Conservation (phyloP, 2,797 vertebrate genomes). For the Sylvia borin region DNA sequence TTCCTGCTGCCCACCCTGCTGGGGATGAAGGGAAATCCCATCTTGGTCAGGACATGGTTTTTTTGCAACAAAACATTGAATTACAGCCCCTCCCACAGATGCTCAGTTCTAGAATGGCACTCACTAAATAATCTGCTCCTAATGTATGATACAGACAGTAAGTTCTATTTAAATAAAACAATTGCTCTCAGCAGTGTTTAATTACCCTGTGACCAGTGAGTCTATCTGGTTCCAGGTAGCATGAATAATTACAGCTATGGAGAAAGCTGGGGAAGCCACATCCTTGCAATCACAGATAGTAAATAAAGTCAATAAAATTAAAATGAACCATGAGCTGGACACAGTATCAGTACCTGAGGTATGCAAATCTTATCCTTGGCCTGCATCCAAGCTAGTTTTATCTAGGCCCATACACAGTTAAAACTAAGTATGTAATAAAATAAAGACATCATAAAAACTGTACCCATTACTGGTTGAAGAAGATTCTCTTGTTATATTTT, state of each 20-base stretch:
- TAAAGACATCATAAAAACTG: background rate
- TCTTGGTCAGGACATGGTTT: background rate
- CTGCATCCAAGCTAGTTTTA: background rate
- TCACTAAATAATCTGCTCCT: background rate
- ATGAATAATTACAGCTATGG: background rate
- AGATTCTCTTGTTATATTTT: background rate
- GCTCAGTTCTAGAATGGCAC: background rate
- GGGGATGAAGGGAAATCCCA: background rate
- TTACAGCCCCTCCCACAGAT: background rate
- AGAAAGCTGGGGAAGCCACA: background rate
- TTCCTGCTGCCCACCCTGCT: background rate
- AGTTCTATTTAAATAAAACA: background rate
- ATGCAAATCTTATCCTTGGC: background rate
- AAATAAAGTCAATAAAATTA: conserved; percentile 18
- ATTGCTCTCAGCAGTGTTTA: conserved; percentile 14
- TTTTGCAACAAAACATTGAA: background rate
- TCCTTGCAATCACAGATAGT: background rate
- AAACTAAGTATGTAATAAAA: background rate
- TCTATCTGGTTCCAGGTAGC: background rate
- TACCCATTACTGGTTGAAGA: background rate
- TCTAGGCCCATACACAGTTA: background rate
- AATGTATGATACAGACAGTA: background rate
- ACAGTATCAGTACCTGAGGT: background rate
- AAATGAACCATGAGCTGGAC: background rate
- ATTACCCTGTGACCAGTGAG: background rate